These are phyloP conservation scores for Chaitophorus viminalis DNA, from an alignment of 2,888 invertebrate genomes.

Conservation along the genomic window DNA sequence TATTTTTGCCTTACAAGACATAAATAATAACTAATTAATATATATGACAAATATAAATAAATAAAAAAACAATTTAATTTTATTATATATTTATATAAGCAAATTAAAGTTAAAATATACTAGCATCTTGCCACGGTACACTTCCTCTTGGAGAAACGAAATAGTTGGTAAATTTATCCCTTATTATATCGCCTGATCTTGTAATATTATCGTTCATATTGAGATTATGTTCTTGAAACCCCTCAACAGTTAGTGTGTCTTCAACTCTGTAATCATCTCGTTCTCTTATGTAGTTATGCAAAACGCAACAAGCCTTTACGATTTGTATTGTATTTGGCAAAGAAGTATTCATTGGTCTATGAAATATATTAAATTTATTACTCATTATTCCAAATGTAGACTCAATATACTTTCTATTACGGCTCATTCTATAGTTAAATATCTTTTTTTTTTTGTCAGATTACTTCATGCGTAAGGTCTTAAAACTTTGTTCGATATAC, in stretches of 20 bases:
- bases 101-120: not conserved
- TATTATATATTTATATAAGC: too few relatives aligned
- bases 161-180: conserved; percentile 45
- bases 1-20: too few relatives aligned
- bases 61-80: too few relatives aligned
- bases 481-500: conserved; percentile 20
- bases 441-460: conserved; percentile 63
- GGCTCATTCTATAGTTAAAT: conserved; percentile 64
- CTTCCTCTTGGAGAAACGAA: conserved; percentile 35
- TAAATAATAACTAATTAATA: too few relatives aligned
- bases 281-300: conserved; percentile 64
- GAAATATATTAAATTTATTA: conserved; percentile 67
- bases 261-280: conserved; percentile 63
- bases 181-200: conserved; percentile 30
- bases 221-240: conserved; percentile 62
- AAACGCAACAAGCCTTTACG: conserved; percentile 65
- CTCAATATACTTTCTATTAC: conserved; percentile 64
- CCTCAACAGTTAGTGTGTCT: conserved; percentile 64
- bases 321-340: conserved; percentile 61
- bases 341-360: conserved; percentile 65
- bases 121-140: conserved; percentile 43
- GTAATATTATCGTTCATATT: conserved; percentile 7
- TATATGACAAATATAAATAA: too few relatives aligned
- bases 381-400: conserved; percentile 65
- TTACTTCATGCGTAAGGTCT: conserved; percentile 40